A percentile compares a stretch with the other conserved stretches of the same genome.
phyloP scores from a whole-genome alignment of 2,888 invertebrate species.

The Megaustenia siamemsis region DNA sequence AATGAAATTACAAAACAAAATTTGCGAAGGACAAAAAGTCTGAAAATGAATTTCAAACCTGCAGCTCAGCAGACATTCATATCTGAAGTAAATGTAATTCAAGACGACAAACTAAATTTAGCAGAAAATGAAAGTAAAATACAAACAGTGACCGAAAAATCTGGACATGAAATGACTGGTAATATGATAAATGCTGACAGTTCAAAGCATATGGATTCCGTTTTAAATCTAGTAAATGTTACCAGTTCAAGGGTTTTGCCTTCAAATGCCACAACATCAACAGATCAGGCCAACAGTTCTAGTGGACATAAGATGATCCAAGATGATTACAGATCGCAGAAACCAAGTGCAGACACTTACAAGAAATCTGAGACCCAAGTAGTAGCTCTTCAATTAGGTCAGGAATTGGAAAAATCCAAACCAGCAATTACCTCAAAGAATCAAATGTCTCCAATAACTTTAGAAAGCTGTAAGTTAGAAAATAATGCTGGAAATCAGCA shows the following conservation, averaged over 20 bases:
- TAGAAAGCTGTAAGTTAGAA: background rate
- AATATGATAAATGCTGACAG: background rate
- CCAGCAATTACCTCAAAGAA: background rate
- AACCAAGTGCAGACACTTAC: background rate
- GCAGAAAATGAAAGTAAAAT: background rate
- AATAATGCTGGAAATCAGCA: background rate
- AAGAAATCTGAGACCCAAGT: background rate
- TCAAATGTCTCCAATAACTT: background rate
- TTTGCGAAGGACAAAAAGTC: slow-evolving; percentile 30
- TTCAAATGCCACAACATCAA: background rate
- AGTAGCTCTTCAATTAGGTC: slow-evolving; percentile 9
- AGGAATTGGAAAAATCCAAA: slow-evolving; percentile 10
- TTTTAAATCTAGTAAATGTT: background rate
- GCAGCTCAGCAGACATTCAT: background rate
- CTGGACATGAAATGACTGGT: background rate
- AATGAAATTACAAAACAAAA: background rate
- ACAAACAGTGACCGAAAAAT: background rate
- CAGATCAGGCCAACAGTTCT: too few species aligned
- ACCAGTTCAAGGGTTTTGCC: background rate
- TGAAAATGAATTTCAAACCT: slow-evolving; percentile 43
- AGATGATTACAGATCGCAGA: background rate
- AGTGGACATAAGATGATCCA: background rate
- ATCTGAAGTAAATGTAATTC: background rate
- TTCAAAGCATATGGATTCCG: background rate
- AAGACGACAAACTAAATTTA: background rate